Conservation (phyloP, 53 echinoderm and acorn worm species). For the Echinometra lucunter region DNA sequence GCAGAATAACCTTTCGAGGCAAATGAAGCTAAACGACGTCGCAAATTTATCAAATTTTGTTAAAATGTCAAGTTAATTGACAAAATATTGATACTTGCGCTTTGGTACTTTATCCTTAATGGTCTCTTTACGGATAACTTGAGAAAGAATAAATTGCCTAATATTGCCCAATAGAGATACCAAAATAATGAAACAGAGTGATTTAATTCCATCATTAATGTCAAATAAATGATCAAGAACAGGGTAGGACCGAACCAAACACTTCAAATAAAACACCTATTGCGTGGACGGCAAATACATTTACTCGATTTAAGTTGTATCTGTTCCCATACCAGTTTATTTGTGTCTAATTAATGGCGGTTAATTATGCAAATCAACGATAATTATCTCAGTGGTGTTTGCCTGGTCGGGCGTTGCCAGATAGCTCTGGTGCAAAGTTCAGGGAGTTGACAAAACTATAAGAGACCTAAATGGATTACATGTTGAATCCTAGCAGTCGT, state of each 20-base stretch:
- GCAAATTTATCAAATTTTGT: neutral
- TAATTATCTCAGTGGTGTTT: conserved; percentile 41
- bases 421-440: conserved; percentile 31
- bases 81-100: neutral
- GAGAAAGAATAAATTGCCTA: neutral
- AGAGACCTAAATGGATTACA: neutral
- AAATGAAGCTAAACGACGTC: neutral
- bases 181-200: neutral
- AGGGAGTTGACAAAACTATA: neutral
- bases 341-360: conserved; percentile 57
- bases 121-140: neutral
- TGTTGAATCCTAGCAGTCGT: neutral
- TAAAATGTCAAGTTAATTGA: neutral
- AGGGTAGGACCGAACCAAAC: neutral
- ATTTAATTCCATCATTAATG: neutral
- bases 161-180: no score
- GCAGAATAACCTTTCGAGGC: neutral
- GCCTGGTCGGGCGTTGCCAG: conserved; percentile 25
- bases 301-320: neutral
- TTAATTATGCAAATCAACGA: conserved; percentile 57
- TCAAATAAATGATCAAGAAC: neutral
- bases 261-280: conserved; percentile 11
- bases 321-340: neutral
- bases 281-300: neutral
- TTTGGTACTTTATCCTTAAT: neutral